Evolutionary conservation across 2,113 vertebrate genomes (phyloP).

Genomic region (Rhynchopsitta pachyrhyncha): DNA sequence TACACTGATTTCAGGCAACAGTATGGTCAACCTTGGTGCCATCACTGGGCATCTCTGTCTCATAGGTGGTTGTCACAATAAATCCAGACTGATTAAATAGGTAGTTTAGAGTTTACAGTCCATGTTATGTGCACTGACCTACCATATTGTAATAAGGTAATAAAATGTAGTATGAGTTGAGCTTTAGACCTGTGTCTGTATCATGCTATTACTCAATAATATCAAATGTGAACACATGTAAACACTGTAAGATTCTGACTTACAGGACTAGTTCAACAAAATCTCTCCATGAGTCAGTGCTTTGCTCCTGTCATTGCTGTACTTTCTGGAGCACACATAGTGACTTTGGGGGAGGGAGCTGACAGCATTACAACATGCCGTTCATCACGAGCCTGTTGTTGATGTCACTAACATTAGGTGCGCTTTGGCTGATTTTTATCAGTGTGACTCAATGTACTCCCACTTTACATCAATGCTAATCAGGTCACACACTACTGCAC

Average conservation of each 20-base stretch:
- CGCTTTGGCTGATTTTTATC: background rate
- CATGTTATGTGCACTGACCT: conserved; percentile 4
- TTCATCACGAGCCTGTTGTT: background rate
- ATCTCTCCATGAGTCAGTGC: background rate
- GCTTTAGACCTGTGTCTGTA: background rate
- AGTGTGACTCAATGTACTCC: background rate
- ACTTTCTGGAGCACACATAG: background rate
- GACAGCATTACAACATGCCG: background rate
- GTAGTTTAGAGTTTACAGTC: conserved; percentile 48
- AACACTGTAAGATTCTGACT: background rate
- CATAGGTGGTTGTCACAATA: background rate
- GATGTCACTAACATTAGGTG: background rate
- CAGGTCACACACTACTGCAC: background rate
- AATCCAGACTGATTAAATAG: conserved; percentile 44
- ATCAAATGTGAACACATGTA: background rate
- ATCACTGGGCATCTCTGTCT: background rate
- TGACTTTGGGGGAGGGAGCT: background rate
- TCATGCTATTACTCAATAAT: background rate
- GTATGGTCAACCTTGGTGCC: background rate
- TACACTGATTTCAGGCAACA: conserved; percentile 38
- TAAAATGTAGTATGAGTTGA: background rate
- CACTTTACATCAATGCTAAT: background rate
- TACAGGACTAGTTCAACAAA: background rate
- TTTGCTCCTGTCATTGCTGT: background rate
- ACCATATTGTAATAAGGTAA: background rate